Evolutionary conservation across 2,113 vertebrate species (phyloP).

Genomic region (Hiodon tergisus): DNA sequence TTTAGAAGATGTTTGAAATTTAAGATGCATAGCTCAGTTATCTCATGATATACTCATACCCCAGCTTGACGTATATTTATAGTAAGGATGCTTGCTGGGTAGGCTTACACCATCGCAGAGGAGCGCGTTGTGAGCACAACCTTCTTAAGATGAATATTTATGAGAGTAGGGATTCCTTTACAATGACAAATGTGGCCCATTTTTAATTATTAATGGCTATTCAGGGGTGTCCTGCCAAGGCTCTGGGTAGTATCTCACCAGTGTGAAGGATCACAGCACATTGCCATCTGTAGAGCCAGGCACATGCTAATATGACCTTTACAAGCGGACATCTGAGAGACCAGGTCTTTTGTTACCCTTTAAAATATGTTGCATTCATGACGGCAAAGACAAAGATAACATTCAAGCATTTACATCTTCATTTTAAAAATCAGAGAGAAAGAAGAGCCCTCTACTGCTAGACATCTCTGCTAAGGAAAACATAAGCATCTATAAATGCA

Average conservation of each 20-base stretch:
- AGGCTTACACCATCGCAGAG: conserved; percentile 38
- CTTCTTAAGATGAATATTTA: conserved; percentile 43
- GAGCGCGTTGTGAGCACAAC: conserved; percentile 47
- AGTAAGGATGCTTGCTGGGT: background rate
- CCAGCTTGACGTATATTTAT: too few species aligned
- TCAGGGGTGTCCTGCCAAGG: conserved; percentile 20
- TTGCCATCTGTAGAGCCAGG: background rate
- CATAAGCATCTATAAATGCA: too few species aligned
- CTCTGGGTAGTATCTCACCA: background rate
- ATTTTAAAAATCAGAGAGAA: too few species aligned
- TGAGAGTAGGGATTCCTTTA: conserved; percentile 50
- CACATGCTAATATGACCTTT: background rate
- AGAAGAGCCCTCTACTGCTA: background rate
- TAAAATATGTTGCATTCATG: background rate
- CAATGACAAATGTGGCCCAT: conserved; percentile 35
- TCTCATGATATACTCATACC: background rate
- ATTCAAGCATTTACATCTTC: too few species aligned
- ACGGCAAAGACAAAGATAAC: background rate
- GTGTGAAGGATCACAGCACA: conserved; percentile 11
- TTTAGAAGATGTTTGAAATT: background rate
- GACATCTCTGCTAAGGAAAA: background rate
- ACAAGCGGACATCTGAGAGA: background rate
- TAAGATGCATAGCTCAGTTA: background rate
- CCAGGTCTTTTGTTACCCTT: background rate
- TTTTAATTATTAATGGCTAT: conserved; percentile 51